Percentiles rank a stretch among this genome's conserved stretches.
Evolutionary conservation across 1,140 invertebrate genomes (phyloP).

Genomic region (Yoshiicerus persimilis): DNA sequence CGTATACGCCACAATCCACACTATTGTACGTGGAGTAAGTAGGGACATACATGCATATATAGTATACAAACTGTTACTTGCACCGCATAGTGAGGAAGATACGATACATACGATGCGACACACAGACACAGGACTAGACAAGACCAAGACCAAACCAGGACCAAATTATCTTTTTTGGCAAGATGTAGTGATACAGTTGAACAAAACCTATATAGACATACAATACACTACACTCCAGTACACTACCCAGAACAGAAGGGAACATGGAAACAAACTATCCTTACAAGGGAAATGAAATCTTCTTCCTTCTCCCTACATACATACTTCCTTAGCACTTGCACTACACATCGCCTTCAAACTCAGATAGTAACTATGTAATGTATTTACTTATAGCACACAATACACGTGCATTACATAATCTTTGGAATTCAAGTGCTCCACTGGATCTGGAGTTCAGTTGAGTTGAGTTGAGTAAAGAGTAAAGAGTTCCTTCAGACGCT

Average conservation of each 20-base stretch:
- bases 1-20: background rate
- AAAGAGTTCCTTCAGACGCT: background rate
- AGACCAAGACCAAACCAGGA: background rate
- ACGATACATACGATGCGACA: conserved; percentile 19
- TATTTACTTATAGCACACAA: background rate
- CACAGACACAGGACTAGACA: background rate
- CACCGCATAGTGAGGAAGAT: background rate
- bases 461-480: background rate
- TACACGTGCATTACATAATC: conserved; percentile 6
- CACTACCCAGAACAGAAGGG: background rate
- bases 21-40: no score
- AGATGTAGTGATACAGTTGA: conserved; percentile 11
- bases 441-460: background rate
- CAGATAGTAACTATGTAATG: background rate
- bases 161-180: conserved; percentile 34
- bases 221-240: no score
- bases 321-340: background rate
- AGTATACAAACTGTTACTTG: background rate
- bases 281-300: background rate
- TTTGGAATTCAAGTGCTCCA: background rate
- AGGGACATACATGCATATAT: background rate
- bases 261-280: background rate
- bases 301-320: background rate
- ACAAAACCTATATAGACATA: background rate
- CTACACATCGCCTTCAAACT: background rate